A percentile compares a stretch with the other conserved stretches of the same genome.
phyloP scores from a whole-genome alignment of 2,113 vertebrate genomes.

The Myxocyprinus asiaticus region DNA sequence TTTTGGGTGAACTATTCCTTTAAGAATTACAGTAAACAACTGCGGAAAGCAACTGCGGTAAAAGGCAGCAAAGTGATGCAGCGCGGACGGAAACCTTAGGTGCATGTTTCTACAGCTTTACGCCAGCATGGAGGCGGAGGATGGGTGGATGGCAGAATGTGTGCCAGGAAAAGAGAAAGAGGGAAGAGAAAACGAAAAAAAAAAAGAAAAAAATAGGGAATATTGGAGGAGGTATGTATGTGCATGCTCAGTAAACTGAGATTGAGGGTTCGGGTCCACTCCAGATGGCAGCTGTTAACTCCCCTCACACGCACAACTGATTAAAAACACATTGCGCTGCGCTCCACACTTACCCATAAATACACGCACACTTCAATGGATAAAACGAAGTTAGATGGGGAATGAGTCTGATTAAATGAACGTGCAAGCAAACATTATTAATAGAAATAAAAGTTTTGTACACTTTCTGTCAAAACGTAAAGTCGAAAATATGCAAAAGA shows the following conservation, averaged over 20 bases:
- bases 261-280: conserved; percentile 68
- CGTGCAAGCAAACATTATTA: no score
- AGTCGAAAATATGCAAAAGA: no score
- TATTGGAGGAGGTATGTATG: conserved; percentile 54
- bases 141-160: neutral
- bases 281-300: conserved; percentile 82
- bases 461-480: no score
- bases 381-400: neutral
- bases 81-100: no score
- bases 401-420: neutral
- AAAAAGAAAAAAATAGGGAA: conserved; percentile 8
- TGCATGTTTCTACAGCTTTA: no score
- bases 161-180: conserved; percentile 49
- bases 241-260: conserved; percentile 69
- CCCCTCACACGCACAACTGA: conserved; percentile 79
- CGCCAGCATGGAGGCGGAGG: no score
- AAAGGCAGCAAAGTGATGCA: no score
- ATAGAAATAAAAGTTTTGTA: no score
- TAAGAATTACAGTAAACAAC: no score
- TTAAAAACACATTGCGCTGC: conserved; percentile 78
- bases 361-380: conserved; percentile 36
- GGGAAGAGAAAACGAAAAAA: conserved; percentile 16
- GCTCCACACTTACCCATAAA: conserved; percentile 57
- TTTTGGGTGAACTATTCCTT: no score
- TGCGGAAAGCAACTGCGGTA: no score